Evolutionary conservation across 2,888 invertebrate species (phyloP).

Genomic region (Chalcis sispes): DNA sequence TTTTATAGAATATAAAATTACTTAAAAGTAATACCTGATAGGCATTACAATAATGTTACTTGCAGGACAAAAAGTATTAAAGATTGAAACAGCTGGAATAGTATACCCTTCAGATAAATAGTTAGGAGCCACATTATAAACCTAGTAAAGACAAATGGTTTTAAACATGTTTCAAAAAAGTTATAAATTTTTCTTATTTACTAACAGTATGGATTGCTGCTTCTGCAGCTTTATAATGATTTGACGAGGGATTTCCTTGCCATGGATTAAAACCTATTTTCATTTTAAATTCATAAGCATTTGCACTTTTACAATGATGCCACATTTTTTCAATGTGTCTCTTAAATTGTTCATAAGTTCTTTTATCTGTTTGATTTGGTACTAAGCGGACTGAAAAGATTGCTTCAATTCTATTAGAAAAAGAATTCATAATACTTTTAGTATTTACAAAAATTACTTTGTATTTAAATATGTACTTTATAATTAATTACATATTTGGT

Average conservation of each 20-base stretch:
- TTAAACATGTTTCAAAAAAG: not conserved
- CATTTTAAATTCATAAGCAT: conserved; percentile 59
- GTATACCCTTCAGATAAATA: conserved; percentile 62
- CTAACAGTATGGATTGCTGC: conserved; percentile 61
- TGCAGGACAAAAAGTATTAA: conserved; percentile 55
- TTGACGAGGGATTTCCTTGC: conserved; percentile 60
- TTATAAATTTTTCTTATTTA: not conserved
- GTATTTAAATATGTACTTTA: not conserved
- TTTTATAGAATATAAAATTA: not conserved
- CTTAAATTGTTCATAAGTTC: conserved; percentile 56
- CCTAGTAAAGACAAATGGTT: conserved; percentile 51
- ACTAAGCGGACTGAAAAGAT: conserved; percentile 62
- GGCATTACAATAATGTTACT: conserved; percentile 62
- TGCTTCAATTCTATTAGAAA: conserved; percentile 57
- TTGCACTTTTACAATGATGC: conserved; percentile 56
- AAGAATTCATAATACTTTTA: not conserved
- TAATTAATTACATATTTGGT: conserved; percentile 52
- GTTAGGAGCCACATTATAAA: conserved; percentile 58
- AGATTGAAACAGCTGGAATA: conserved; percentile 60
- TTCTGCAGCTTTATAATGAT: conserved; percentile 61
- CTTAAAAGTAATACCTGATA: conserved; percentile 57
- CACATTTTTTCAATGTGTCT: conserved; percentile 59
- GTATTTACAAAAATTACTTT: not conserved
- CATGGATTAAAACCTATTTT: conserved; percentile 62
- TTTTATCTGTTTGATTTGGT: conserved; percentile 59